Evolutionary conservation across 2,797 vertebrate genomes (phyloP).

Genomic region (Sylvia borin): DNA sequence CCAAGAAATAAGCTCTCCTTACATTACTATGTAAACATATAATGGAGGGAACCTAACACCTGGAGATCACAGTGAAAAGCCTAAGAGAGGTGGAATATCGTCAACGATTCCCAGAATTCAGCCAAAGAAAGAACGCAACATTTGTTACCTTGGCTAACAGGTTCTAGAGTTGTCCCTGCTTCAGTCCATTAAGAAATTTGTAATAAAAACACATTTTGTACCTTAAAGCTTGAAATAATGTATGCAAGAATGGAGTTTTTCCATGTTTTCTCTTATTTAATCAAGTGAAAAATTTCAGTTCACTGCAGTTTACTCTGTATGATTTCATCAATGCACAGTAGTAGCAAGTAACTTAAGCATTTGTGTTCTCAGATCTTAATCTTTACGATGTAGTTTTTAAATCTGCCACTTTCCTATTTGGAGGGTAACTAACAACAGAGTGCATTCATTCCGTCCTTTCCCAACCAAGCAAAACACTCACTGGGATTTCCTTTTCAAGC

Average conservation of each 20-base stretch:
- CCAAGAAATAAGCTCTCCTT: neutral
- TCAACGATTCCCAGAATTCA: neutral
- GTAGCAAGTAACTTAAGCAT: slow-evolving; percentile 22
- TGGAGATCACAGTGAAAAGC: neutral
- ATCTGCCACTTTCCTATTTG: slow-evolving; percentile 2
- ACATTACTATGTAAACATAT: neutral
- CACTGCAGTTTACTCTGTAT: neutral
- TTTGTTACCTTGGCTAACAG: neutral
- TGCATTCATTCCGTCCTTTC: slow-evolving; percentile 52
- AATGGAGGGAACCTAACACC: neutral
- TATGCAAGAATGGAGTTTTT: neutral
- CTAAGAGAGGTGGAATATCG: neutral
- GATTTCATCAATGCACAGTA: slow-evolving; percentile 7
- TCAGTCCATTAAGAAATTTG: neutral
- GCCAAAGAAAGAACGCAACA: neutral
- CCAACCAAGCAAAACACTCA: slow-evolving; percentile 61
- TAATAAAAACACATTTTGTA: neutral
- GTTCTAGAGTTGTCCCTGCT: neutral
- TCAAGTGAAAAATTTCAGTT: slow-evolving; percentile 25
- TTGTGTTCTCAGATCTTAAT: slow-evolving; percentile 8
- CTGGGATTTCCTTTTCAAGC: slow-evolving; percentile 78
- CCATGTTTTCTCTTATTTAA: neutral
- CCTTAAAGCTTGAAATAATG: neutral
- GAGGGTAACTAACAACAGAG: slow-evolving; percentile 54
- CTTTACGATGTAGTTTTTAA: slow-evolving; percentile 10